These are phyloP conservation scores for Sinosuthora webbiana DNA, from an alignment of 2,113 vertebrate genomes.

Conservation along the genomic window DNA sequence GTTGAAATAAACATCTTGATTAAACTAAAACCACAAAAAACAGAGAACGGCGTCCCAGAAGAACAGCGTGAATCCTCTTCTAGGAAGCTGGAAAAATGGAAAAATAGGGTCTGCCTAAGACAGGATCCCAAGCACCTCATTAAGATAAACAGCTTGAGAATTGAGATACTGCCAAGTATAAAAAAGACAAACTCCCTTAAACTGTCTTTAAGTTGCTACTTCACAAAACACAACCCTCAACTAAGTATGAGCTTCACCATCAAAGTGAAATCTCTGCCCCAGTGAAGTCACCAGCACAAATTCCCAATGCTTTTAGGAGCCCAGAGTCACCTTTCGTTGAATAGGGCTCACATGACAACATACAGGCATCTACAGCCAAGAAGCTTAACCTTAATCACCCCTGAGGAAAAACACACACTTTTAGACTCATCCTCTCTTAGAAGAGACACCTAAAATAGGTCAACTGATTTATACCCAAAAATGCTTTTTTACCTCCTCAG, in stretches of 20 bases:
- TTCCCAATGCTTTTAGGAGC: not conserved
- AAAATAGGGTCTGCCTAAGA: not conserved
- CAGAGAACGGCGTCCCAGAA: not conserved
- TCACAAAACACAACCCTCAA: not conserved
- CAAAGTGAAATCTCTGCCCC: not conserved
- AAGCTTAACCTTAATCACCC: not conserved
- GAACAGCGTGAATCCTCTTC: not conserved
- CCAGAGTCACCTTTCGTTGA: not conserved
- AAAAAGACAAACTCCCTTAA: not conserved
- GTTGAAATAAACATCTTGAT: not conserved
- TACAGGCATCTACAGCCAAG: not conserved
- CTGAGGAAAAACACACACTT: not conserved
- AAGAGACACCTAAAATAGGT: conserved; percentile 7
- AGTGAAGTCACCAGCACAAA: not conserved
- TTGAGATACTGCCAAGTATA: not conserved
- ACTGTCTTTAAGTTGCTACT: not conserved
- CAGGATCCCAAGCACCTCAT: not conserved
- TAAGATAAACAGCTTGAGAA: not conserved
- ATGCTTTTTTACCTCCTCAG: not conserved
- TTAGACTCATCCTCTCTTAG: not conserved
- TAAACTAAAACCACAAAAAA: not conserved
- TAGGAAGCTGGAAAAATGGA: not conserved
- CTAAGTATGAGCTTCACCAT: not conserved
- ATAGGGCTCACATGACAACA: not conserved
- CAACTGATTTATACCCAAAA: not conserved